Evolutionary conservation across 1,140 invertebrate species (phyloP).

Genomic region (Arctopsyche grandis): DNA sequence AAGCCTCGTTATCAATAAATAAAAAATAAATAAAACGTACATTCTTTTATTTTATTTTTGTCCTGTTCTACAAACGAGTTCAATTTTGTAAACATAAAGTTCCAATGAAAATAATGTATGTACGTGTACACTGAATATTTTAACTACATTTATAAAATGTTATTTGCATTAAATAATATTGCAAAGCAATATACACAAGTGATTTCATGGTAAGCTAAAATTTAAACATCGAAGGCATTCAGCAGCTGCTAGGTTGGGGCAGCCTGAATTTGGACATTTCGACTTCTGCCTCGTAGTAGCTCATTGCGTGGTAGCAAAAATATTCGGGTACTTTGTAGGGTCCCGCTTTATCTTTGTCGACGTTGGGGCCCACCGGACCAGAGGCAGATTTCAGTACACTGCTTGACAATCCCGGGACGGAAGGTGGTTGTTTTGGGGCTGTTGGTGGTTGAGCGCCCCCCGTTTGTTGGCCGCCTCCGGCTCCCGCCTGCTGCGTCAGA

Average conservation of each 20-base stretch:
- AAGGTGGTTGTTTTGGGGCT: neutral
- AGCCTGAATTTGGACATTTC: constrained; percentile 83
- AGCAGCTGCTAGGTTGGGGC: constrained; percentile 71
- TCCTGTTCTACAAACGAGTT: too few species aligned
- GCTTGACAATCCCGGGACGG: constrained; percentile 70
- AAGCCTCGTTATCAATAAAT: too few species aligned
- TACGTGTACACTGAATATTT: too few species aligned
- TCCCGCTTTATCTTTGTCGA: constrained; percentile 71
- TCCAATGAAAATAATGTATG: too few species aligned
- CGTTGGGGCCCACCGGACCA: constrained; percentile 76
- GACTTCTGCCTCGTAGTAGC: constrained; percentile 85
- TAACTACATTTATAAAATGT: too few species aligned
- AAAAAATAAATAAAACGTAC: too few species aligned
- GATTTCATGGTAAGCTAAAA: too few species aligned
- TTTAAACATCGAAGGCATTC: too few species aligned
- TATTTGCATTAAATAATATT: too few species aligned
- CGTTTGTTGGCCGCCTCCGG: neutral
- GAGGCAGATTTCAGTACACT: constrained; percentile 69
- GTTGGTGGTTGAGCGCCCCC: neutral
- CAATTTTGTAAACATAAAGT: too few species aligned
- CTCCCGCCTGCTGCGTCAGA: constrained; percentile 41
- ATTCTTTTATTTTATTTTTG: too few species aligned
- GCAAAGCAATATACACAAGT: too few species aligned
- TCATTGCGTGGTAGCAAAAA: constrained; percentile 81
- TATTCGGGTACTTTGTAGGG: constrained; percentile 90